Conservation (phyloP, 1,140 invertebrate genomes). For the Drosophila ercepeae region DNA sequence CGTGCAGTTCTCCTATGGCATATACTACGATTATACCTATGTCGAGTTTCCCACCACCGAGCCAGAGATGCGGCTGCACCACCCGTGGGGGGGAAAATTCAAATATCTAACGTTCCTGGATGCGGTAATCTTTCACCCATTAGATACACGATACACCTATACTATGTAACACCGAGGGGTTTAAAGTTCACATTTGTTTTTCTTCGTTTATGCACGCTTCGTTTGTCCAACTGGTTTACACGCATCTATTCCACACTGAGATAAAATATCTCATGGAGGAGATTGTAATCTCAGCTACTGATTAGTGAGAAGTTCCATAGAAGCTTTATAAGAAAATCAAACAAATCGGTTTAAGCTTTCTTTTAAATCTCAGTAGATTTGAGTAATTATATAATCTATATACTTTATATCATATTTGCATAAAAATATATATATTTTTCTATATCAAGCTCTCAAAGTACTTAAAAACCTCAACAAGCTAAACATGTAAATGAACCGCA, state of each 20-base stretch:
- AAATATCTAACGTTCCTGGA: constrained; percentile 94
- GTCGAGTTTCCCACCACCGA: constrained; percentile 86
- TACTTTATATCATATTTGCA: too few relatives aligned
- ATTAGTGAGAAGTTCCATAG: not conserved
- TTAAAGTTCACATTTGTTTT: constrained; percentile 27
- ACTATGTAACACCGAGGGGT: not conserved
- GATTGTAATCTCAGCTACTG: not conserved
- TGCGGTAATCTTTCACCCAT: constrained; percentile 86
- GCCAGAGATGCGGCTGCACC: constrained; percentile 79
- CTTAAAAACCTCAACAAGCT: too few relatives aligned
- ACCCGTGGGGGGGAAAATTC: constrained; percentile 89
- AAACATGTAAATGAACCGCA: too few relatives aligned
- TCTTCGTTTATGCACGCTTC: constrained; percentile 1
- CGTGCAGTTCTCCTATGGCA: constrained; percentile 88
- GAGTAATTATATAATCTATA: too few relatives aligned
- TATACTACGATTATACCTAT: constrained; percentile 90
- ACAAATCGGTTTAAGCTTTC: too few relatives aligned
- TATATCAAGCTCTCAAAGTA: too few relatives aligned
- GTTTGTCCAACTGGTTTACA: constrained; percentile 23
- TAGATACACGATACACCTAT: constrained; percentile 6
- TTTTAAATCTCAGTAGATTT: too few relatives aligned
- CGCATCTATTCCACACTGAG: constrained; percentile 20
- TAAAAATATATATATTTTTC: too few relatives aligned
- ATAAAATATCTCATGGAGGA: constrained; percentile 1
- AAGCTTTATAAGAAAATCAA: not conserved